Percentiles rank a stretch among this genome's conserved stretches.
phyloP scores from a whole-genome alignment of 2,113 vertebrate genomes.

The Proteles cristata region DNA sequence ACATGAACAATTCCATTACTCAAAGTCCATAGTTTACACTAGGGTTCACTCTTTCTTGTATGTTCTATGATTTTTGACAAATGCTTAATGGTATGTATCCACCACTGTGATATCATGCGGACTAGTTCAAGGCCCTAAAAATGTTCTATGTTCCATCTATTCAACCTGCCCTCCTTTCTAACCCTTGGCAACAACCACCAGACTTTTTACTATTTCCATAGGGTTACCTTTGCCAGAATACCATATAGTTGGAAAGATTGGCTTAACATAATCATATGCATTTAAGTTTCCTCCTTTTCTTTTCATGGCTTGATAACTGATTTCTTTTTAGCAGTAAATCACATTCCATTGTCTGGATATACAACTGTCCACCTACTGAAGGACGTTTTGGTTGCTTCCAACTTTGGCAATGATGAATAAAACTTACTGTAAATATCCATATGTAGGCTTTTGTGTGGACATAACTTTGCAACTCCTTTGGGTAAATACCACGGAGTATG shows the following conservation, averaged over 20 bases:
- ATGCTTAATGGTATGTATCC: not conserved
- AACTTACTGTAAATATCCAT: not conserved
- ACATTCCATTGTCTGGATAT: not conserved
- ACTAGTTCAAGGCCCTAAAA: not conserved
- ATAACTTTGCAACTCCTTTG: not conserved
- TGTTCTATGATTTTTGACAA: not conserved
- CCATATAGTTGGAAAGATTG: not conserved
- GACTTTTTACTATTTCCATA: not conserved
- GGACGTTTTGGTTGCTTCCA: not conserved
- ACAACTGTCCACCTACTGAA: slow-evolving; percentile 4
- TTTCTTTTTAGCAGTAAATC: slow-evolving; percentile 2
- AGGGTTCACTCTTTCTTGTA: not conserved
- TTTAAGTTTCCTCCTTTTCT: not conserved
- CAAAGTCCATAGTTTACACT: not conserved
- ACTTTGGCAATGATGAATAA: not conserved
- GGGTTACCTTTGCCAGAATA: not conserved
- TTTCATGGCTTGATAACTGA: not conserved
- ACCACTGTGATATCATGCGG: not conserved
- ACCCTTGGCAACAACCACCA: not conserved
- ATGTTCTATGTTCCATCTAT: not conserved
- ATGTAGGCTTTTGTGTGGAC: not conserved
- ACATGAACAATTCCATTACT: not conserved
- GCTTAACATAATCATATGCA: not conserved
- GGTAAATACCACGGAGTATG: not conserved
- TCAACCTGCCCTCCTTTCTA: not conserved